Base-by-base conservation (phyloP, 1,140 invertebrate species). In the Campoletis sonorensis region DNA sequence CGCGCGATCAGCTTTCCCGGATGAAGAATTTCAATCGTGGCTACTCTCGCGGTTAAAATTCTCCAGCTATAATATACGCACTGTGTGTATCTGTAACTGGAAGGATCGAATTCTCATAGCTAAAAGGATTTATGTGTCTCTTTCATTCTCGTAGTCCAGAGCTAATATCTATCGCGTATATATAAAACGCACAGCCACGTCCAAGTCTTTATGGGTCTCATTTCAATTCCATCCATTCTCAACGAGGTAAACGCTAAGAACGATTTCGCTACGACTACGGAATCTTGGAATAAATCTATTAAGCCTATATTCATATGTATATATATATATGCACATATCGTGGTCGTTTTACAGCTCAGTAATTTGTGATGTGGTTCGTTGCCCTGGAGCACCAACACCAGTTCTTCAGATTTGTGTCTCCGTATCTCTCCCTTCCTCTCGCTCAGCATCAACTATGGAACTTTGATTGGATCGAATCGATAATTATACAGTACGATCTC, bases 401-500 rank as follows among this genome's bases (percentile, higher is more conserved):
- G 67, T 70, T 23, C 61, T 23, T 64, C 1, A 45, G 67, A 70
- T 70, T 70, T 27, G 30, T 33, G 67, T 70, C 67, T 7, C 30
- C 26, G 26, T 70, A 33, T 33, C 15, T 70, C 30, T 70, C 16
- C 3, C 30, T n/a, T 18, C 16, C 30, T 13, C 15, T 15, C 58
- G 68, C n/a, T 0, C 40, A 64, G 67, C 67, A 70, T 33, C 67
- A 21, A 33, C 72, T 80, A 51, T 85, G 79, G 85, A 86, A 85
- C 85, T 86, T 86, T 86, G 85, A 87, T 86, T 86, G 84, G 85
- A 79, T 84, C 67, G 67, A 70, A 70, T 70, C 67, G 67, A 70
- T 70, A 70, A 70, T 70, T 70, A 70, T 70, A 70, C 67, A 70
- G 27, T 70, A 33, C 30, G 30, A 70, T 27, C 27, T 70, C 67